These are phyloP conservation scores for Drepana falcataria DNA, from an alignment of 2,888 invertebrate genomes.

Conservation along the genomic window DNA sequence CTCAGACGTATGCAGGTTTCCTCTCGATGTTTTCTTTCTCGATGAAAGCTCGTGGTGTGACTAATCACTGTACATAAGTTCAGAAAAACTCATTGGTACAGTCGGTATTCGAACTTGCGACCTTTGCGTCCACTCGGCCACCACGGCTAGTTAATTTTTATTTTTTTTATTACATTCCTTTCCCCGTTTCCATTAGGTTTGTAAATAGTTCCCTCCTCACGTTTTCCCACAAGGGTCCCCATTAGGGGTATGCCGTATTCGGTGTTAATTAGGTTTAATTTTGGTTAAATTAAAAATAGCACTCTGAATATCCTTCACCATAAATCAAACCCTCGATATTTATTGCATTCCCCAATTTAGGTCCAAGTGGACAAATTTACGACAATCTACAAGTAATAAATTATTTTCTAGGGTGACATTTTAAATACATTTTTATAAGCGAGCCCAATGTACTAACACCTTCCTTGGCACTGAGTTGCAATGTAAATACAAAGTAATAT, in stretches of 20 bases:
- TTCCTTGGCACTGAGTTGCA: conserved; percentile 15
- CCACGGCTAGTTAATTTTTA: too few relatives aligned
- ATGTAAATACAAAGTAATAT: conserved; percentile 15
- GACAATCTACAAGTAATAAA: conserved; percentile 66
- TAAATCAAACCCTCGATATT: conserved; percentile 33
- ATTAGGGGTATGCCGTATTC: background rate
- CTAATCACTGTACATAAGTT: too few relatives aligned
- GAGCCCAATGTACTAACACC: conserved; percentile 58
- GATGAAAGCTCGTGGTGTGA: too few relatives aligned
- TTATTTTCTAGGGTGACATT: conserved; percentile 69
- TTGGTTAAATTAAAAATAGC: background rate
- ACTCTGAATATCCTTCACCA: background rate
- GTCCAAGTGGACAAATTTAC: conserved; percentile 75
- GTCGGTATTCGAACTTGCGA: too few relatives aligned
- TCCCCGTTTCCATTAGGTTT: too few relatives aligned
- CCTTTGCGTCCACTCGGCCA: too few relatives aligned
- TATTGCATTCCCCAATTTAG: conserved; percentile 61
- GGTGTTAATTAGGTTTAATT: background rate
- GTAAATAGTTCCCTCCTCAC: too few relatives aligned
- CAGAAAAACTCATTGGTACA: too few relatives aligned
- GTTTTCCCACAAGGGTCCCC: too few relatives aligned
- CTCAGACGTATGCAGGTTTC: too few relatives aligned
- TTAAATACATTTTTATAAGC: conserved; percentile 78
- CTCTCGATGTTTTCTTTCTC: too few relatives aligned
- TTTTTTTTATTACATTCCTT: too few relatives aligned